Conservation (phyloP, 2,888 invertebrate species). For the Philhelius pedissequus region DNA sequence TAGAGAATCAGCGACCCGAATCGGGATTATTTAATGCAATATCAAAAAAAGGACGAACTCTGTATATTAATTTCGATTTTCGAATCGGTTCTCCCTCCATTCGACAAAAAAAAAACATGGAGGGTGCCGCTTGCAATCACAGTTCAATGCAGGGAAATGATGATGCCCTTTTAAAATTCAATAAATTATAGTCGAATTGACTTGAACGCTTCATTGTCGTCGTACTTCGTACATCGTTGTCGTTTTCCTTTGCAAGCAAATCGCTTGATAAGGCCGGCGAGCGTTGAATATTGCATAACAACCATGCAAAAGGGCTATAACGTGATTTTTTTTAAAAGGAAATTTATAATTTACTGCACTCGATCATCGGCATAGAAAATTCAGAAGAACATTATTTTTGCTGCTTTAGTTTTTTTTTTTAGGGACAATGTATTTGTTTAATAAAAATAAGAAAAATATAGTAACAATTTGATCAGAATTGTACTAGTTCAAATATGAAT, state of each 20-base stretch:
- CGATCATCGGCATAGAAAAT: constrained; percentile 65
- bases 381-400: constrained; percentile 4
- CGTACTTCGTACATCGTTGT: neutral
- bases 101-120: neutral
- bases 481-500: too few relatives aligned
- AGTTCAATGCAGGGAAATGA: constrained; percentile 62
- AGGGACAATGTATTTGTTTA: neutral
- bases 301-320: constrained; percentile 6
- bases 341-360: constrained; percentile 65
- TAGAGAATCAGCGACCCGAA: constrained; percentile 52
- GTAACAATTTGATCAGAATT: too few relatives aligned
- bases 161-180: constrained; percentile 65
- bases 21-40: constrained; percentile 45
- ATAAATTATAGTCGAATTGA: constrained; percentile 66
- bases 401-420: neutral
- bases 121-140: constrained; percentile 48
- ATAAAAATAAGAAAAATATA: too few relatives aligned
- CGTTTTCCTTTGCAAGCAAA: neutral
- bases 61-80: constrained; percentile 48
- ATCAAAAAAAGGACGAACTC: neutral
- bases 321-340: constrained; percentile 1
- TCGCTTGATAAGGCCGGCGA: constrained; percentile 3
- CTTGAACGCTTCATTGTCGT: constrained; percentile 17
- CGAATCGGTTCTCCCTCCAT: constrained; percentile 7
- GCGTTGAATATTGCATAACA: constrained; percentile 40